These are phyloP conservation scores for Drosophila kambysellisi DNA, from an alignment of 2,888 invertebrate species.

Conservation along the genomic window DNA sequence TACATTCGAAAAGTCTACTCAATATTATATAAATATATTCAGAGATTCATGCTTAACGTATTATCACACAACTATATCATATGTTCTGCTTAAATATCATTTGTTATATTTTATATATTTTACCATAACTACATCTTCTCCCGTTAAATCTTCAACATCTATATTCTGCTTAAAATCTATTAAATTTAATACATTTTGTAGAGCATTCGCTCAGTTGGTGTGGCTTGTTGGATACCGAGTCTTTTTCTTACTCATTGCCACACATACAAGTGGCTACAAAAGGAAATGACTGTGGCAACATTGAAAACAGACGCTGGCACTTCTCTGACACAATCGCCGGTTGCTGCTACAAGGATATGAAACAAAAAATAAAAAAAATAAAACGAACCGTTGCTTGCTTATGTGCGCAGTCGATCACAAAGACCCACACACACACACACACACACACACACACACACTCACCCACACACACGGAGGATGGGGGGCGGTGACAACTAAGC, in stretches of 20 bases:
- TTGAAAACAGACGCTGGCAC: conserved; percentile 81
- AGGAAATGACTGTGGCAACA: conserved; percentile 79
- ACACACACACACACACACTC: conserved; percentile 34
- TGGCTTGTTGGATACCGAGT: background rate
- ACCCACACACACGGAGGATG: conserved; percentile 21
- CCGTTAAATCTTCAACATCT: background rate
- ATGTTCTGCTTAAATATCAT: background rate
- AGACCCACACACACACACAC: conserved; percentile 61
- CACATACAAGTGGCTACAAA: conserved; percentile 72
- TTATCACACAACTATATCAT: background rate
- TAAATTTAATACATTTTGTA: conserved; percentile 7
- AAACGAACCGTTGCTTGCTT: conserved; percentile 54
- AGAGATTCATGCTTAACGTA: background rate
- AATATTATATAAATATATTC: background rate
- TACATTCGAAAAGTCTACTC: background rate
- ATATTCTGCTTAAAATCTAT: background rate
- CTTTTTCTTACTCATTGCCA: conserved; percentile 10
- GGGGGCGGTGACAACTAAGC: conserved; percentile 76
- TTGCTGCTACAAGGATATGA: conserved; percentile 68
- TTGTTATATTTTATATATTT: no score
- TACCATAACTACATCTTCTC: background rate
- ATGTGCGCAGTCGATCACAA: conserved; percentile 76
- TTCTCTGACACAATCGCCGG: conserved; percentile 71
- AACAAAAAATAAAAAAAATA: conserved; percentile 26
- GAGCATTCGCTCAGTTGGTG: conserved; percentile 24